Base-by-base conservation (phyloP, 2,113 vertebrate species). In the Nothoprocta perdicaria region DNA sequence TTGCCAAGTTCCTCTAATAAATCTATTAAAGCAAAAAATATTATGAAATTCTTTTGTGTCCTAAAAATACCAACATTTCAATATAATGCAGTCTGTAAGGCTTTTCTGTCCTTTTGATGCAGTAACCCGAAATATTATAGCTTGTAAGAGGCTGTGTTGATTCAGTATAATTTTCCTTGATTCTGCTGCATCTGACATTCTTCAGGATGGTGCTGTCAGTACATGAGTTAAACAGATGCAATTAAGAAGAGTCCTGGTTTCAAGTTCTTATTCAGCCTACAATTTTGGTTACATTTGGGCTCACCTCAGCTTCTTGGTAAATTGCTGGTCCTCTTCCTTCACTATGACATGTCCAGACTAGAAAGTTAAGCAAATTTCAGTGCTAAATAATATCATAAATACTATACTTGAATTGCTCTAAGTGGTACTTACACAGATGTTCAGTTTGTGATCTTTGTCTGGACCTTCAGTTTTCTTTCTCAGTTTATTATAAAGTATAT, bases 201-300 rank as follows among this genome's bases (percentile, higher is more conserved):
- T 88, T 79, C 66, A 76, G 62, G 66, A 12, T 72, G 66, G 27
- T 92, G 57, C 66, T 88, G 80, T 57, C 57, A 79, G 73, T 68
- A 35, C 8, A 7, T 10, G 66, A 84, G 23, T 79, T 60, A 61
- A 65, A 61, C 40, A 85, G 31, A 78, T 48, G 48, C 7, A 66
- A 13, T 92, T 93, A 45, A 84, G 81, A 79, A 72, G 52, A 78
- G 40, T 72, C 48, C 86, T 84, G 58, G 57, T 72, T 80, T 31
- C 45, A 94, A 38, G 33, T 84, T 90, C 58, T 73, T 82, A 66
- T 27, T 89, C 58, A 89, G 22, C 29, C 45, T 89, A 21, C 45
- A 73, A 84, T 93, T 92, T 91, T 91, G 81, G 89, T 89, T 46
- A 50, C 72, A 38, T 90, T 57, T 76, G 80, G 69, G 84, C 33